A percentile compares a stretch with the other conserved stretches of the same genome.
Conservation (phyloP, 2,797 vertebrate genomes). For the Coracias cyanogaster region DNA sequence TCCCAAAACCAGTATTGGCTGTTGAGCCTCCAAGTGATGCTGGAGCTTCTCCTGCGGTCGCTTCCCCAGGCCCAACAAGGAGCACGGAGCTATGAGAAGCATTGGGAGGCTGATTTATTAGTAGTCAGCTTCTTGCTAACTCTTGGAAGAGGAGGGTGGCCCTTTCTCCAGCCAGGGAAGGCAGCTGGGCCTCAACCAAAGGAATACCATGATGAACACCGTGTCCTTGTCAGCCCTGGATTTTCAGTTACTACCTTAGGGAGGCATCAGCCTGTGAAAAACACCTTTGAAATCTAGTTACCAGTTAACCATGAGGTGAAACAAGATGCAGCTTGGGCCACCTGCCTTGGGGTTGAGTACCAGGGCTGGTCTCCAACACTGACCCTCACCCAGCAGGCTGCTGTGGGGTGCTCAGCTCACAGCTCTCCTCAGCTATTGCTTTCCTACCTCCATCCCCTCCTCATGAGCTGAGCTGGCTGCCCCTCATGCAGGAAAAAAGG, state of each 20-base stretch:
- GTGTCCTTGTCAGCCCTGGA: neutral
- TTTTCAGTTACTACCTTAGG: neutral
- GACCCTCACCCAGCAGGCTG: neutral
- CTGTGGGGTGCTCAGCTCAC: rapidly evolving
- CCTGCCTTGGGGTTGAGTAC: neutral
- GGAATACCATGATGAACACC: neutral
- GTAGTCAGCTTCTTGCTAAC: too few relatives aligned
- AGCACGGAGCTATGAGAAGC: too few relatives aligned
- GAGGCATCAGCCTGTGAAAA: neutral
- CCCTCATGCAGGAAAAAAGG: neutral
- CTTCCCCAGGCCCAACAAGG: too few relatives aligned
- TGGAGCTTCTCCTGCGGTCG: too few relatives aligned
- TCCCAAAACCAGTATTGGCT: too few relatives aligned
- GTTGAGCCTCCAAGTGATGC: too few relatives aligned
- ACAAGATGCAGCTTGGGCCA: neutral
- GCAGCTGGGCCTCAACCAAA: neutral
- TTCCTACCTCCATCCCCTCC: neutral
- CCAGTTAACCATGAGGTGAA: neutral
- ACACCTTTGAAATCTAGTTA: neutral
- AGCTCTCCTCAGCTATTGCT: neutral
- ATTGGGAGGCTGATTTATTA: too few relatives aligned
- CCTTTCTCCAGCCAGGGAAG: neutral
- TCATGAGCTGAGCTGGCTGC: rapidly evolving
- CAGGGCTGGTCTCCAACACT: neutral
- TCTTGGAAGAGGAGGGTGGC: too few relatives aligned